phyloP scores from a whole-genome alignment of 2,113 vertebrate species.

The Centropristis striata region DNA sequence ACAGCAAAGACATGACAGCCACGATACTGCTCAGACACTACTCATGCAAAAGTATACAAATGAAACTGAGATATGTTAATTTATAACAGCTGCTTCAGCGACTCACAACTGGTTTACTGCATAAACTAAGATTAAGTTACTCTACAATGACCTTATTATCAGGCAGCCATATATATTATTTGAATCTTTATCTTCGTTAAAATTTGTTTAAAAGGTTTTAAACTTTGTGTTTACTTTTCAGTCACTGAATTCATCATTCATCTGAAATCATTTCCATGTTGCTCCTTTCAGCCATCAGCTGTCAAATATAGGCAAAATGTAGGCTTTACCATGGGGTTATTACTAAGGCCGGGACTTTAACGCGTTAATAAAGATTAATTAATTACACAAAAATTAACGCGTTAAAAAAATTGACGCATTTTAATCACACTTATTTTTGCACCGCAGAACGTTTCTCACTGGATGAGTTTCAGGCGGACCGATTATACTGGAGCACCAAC shows the following conservation, averaged over 20 bases:
- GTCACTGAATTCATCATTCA: no score
- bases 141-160: neutral
- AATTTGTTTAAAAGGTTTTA: neutral
- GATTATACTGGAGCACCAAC: no score
- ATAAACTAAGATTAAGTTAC: neutral
- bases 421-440: no score
- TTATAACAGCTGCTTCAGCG: neutral
- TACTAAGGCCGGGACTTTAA: no score
- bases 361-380: no score
- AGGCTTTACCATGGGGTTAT: no score
- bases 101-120: neutral
- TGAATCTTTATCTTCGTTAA: slow-evolving; percentile 1
- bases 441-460: no score
- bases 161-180: neutral
- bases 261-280: neutral
- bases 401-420: no score
- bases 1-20: neutral
- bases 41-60: slow-evolving; percentile 22
- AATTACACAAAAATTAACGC: no score
- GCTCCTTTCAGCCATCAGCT: neutral
- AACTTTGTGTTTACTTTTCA: neutral
- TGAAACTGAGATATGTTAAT: neutral
- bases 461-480: no score
- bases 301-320: neutral
- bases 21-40: neutral